Conservation (phyloP, 2,113 vertebrate species). For the Labrus mixtus region DNA sequence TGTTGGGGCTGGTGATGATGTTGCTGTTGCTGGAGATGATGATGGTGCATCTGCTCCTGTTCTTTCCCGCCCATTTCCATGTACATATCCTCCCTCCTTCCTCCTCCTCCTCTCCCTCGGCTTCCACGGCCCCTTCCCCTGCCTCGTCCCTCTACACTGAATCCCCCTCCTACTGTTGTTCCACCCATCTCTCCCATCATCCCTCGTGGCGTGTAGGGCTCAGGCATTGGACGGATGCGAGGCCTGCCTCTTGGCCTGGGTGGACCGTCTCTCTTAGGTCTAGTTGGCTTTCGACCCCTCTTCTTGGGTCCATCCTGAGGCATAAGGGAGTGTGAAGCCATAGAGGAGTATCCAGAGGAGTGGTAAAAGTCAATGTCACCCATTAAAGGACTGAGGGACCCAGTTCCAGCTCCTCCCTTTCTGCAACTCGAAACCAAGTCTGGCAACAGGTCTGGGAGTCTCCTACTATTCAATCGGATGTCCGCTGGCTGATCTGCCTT, state of each 20-base stretch:
- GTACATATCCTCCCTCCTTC: constrained; percentile 83
- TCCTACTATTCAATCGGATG: constrained; percentile 92
- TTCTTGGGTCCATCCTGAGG: constrained; percentile 89
- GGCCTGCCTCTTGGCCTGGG: constrained; percentile 90
- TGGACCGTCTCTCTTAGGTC: constrained; percentile 92
- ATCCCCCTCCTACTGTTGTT: constrained; percentile 73
- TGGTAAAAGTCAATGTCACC: constrained; percentile 92
- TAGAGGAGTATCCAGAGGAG: constrained; percentile 84
- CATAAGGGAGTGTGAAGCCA: constrained; percentile 78
- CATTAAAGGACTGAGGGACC: constrained; percentile 90
- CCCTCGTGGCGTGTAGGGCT: constrained; percentile 82
- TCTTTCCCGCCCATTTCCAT: constrained; percentile 82
- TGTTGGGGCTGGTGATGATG: constrained; percentile 74
- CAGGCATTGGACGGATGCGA: constrained; percentile 90
- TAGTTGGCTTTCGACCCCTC: constrained; percentile 90
- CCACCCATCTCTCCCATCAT: constrained; percentile 82
- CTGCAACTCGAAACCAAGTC: constrained; percentile 95
- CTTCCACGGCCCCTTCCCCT: constrained; percentile 81
- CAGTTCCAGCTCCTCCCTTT: constrained; percentile 81
- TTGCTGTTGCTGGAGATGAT: constrained; percentile 79
- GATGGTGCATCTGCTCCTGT: constrained; percentile 79
- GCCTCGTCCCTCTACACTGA: constrained; percentile 62
- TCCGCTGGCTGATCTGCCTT: constrained; percentile 92
- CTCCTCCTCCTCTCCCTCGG: constrained; percentile 81
- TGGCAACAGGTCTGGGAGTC: constrained; percentile 89